Percentiles rank a stretch among this genome's conserved stretches.
Evolutionary conservation across 2,888 invertebrate species (phyloP).

Genomic region (Neuroscelio doddi): DNA sequence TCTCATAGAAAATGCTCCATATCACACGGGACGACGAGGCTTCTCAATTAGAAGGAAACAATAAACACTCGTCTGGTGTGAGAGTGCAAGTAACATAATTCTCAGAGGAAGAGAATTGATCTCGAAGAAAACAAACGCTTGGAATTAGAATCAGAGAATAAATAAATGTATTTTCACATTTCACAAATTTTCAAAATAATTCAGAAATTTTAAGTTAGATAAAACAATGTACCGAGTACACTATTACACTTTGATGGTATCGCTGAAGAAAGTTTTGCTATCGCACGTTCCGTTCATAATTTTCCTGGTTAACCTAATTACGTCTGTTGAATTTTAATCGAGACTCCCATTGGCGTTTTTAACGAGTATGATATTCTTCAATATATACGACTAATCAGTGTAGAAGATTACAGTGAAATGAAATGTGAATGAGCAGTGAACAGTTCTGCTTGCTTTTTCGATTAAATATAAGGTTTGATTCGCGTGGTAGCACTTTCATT

Average conservation of each 20-base stretch:
- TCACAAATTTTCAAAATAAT: not conserved
- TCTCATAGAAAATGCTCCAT: slow-evolving; percentile 44
- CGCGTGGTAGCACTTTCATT: not conserved
- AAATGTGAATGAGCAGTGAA: no score
- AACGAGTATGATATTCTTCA: not conserved
- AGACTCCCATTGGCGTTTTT: slow-evolving; percentile 1
- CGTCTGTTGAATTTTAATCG: slow-evolving; percentile 28
- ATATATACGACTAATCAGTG: not conserved
- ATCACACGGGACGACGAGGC: slow-evolving; percentile 34
- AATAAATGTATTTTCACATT: slow-evolving; percentile 19
- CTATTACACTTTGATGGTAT: slow-evolving; percentile 15
- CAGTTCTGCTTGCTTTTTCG: no score
- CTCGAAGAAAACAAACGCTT: slow-evolving; percentile 5
- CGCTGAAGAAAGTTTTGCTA: slow-evolving; percentile 31
- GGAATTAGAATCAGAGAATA: slow-evolving; percentile 10
- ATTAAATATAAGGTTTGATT: no score
- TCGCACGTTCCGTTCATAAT: slow-evolving; percentile 24
- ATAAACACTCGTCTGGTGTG: slow-evolving; percentile 52
- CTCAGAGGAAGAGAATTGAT: slow-evolving; percentile 46
- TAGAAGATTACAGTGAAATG: no score
- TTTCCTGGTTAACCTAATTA: slow-evolving; percentile 30
- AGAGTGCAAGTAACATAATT: slow-evolving; percentile 63
- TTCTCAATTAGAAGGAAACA: slow-evolving; percentile 58
- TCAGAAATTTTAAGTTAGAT: no score
- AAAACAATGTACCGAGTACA: not conserved